These are phyloP conservation scores for Salticus scenicus DNA, from an alignment of 2,888 invertebrate species.

Conservation along the genomic window DNA sequence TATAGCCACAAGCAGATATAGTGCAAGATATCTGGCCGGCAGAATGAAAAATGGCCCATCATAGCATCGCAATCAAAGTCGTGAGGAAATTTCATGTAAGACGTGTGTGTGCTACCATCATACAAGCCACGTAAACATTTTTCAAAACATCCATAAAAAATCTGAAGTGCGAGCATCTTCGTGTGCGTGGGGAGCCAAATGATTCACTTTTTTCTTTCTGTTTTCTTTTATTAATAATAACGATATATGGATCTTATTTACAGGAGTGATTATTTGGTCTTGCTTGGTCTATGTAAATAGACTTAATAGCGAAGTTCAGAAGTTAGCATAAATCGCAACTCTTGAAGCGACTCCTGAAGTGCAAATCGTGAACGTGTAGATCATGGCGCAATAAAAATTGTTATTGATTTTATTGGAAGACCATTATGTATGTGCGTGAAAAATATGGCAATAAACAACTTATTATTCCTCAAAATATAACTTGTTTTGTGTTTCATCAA, in stretches of 20 bases:
- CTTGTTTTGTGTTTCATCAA: not conserved
- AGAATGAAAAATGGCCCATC: conserved; percentile 60
- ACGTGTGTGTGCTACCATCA: conserved; percentile 57
- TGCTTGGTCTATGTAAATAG: conserved; percentile 44
- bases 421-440: not conserved
- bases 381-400: not conserved
- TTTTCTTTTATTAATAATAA: conserved; percentile 33
- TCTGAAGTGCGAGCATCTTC: conserved; percentile 26
- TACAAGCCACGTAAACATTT: conserved; percentile 52
- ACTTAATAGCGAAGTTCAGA: conserved; percentile 37
- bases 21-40: conserved; percentile 5
- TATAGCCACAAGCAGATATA: not conserved
- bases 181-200: conserved; percentile 25
- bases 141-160: conserved; percentile 11
- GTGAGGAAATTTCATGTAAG: conserved; percentile 56
- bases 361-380: not conserved
- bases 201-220: conserved; percentile 22
- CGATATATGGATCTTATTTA: conserved; percentile 50
- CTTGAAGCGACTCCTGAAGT: not conserved
- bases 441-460: not conserved
- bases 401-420: conserved; percentile 9
- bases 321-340: conserved; percentile 23
- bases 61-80: conserved; percentile 55
- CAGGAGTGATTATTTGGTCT: conserved; percentile 38
- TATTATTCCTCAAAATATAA: not conserved